A percentile compares a stretch with the other conserved stretches of the same genome.
Evolutionary conservation across 2,888 invertebrate genomes (phyloP).

Genomic region (Pharmacophagus antenor): DNA sequence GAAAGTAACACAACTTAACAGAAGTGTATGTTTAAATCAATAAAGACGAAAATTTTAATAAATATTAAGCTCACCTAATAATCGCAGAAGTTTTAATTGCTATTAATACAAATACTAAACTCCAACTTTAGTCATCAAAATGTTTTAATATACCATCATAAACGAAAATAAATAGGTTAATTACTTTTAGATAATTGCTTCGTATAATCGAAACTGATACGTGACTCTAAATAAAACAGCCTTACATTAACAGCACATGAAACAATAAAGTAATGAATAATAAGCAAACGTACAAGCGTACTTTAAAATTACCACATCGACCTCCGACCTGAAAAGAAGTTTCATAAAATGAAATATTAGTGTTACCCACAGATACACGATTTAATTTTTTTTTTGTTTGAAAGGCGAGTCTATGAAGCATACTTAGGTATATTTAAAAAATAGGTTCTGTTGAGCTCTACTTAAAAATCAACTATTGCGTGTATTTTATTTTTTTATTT

Average conservation of each 20-base stretch:
- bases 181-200: neutral
- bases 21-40: neutral
- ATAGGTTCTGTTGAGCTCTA: no score
- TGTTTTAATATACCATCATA: slow-evolving; percentile 1
- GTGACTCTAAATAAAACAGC: neutral
- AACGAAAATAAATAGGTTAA: neutral
- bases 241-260: neutral
- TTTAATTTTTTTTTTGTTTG: no score
- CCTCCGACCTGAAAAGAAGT: no score
- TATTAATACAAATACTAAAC: neutral
- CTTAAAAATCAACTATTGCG: no score
- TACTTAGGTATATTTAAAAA: no score
- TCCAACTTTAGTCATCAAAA: neutral
- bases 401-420: no score
- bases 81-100: slow-evolving; percentile 2
- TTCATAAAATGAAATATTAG: no score
- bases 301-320: no score
- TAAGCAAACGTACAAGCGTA: neutral
- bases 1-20: neutral
- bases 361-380: no score
- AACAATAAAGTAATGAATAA: neutral
- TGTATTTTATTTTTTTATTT: no score
- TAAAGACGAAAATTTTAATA: no score
- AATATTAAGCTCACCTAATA: no score
- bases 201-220: neutral